phyloP scores from a whole-genome alignment of 2,888 invertebrate genomes.

The Lasioglossum lativentre region DNA sequence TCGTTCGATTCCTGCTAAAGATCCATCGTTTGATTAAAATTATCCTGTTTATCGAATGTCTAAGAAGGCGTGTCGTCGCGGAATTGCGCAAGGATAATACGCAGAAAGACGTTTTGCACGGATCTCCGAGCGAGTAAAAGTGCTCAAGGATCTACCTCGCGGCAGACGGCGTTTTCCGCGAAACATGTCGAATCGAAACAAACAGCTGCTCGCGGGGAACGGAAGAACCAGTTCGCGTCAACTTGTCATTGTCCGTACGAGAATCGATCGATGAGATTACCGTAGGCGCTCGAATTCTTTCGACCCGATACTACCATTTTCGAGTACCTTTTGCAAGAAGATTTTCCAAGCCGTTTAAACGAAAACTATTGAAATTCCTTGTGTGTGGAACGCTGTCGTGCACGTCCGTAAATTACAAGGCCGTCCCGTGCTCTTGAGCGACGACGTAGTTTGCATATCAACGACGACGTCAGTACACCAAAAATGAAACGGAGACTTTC shows the following conservation, averaged over 20 bases:
- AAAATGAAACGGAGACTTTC: neutral
- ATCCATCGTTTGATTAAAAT: neutral
- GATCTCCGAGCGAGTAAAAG: neutral
- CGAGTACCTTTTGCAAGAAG: neutral
- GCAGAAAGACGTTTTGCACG: neutral
- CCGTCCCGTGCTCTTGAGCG: constrained; percentile 37
- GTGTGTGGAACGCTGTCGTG: constrained; percentile 12
- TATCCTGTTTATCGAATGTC: neutral
- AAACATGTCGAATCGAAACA: neutral
- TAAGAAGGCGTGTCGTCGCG: neutral
- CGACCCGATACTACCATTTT: neutral
- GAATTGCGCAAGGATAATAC: neutral
- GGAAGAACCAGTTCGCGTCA: neutral
- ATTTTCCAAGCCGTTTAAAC: neutral
- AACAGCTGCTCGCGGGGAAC: neutral
- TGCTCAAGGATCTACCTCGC: neutral
- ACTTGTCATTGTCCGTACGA: constrained; percentile 20
- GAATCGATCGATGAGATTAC: constrained; percentile 4
- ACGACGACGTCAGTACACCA: neutral
- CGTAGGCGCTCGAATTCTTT: neutral
- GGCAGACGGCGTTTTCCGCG: neutral
- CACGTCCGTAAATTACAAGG: constrained; percentile 52
- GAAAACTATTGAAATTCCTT: constrained; percentile 42
- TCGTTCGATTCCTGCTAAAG: neutral
- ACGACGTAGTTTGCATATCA: constrained; percentile 35